Evolutionary conservation across 2,113 vertebrate genomes (phyloP).

Genomic region (Vulpes ferrilata): DNA sequence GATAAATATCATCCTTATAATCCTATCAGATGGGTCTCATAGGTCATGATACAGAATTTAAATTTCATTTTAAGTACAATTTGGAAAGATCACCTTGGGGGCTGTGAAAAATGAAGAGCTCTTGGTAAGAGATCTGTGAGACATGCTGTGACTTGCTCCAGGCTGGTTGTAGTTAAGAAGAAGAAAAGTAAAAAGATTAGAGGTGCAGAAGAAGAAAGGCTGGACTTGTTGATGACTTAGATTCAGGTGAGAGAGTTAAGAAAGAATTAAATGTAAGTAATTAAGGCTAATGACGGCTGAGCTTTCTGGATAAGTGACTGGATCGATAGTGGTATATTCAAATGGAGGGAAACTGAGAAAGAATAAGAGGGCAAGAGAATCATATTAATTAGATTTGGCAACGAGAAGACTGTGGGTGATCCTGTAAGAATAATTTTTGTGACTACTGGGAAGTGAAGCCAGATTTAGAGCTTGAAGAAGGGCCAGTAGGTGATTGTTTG

Average conservation of each 20-base stretch:
- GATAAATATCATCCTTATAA: not conserved
- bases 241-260: not conserved
- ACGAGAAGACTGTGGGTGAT: not conserved
- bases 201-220: not conserved
- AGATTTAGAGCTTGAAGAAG: conserved; percentile 29
- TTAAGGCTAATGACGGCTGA: not conserved
- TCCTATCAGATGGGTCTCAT: not conserved
- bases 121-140: not conserved
- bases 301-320: conserved; percentile 5
- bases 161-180: not conserved
- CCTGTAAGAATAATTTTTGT: conserved; percentile 12
- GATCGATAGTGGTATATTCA: not conserved
- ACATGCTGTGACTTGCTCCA: not conserved
- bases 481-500: not conserved
- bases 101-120: not conserved
- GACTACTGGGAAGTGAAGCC: conserved; percentile 33
- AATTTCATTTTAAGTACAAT: conserved; percentile 13
- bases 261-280: conserved; percentile 1
- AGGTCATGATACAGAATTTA: not conserved
- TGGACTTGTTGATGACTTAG: not conserved
- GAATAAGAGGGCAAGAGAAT: not conserved
- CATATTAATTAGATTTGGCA: conserved; percentile 12
- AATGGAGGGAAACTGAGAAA: not conserved
- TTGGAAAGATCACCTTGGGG: not conserved
- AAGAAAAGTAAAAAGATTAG: not conserved